A percentile compares a stretch with the other conserved stretches of the same genome.
Evolutionary conservation across 2,888 invertebrate genomes (phyloP).

Genomic region (Agriopis leucophaearia): DNA sequence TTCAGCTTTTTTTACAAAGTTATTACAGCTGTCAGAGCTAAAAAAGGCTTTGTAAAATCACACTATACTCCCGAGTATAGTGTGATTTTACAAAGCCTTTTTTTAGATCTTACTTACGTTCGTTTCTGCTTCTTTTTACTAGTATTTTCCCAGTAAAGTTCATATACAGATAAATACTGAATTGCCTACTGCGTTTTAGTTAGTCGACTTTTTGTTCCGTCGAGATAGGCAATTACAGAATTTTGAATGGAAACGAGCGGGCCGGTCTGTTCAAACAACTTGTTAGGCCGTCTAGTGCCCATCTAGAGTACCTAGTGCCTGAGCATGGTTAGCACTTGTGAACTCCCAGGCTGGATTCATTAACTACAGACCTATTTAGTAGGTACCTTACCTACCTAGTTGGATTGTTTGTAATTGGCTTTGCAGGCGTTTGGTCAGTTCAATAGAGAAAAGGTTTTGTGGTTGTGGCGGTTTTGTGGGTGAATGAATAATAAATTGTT

Average conservation of each 20-base stretch:
- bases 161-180: neutral
- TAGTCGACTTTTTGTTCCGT: constrained; percentile 59
- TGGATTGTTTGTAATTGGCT: neutral
- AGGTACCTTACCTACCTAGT: neutral
- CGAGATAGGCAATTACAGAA: constrained; percentile 64
- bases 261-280: constrained; percentile 61
- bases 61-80: too few relatives aligned
- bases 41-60: too few relatives aligned
- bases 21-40: too few relatives aligned
- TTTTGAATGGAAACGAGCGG: constrained; percentile 57
- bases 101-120: too few relatives aligned
- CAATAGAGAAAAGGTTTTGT: too few relatives aligned
- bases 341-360: constrained; percentile 10
- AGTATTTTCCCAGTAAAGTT: too few relatives aligned
- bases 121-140: too few relatives aligned
- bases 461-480: too few relatives aligned
- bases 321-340: constrained; percentile 33
- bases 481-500: too few relatives aligned
- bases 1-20: too few relatives aligned
- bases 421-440: too few relatives aligned
- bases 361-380: constrained; percentile 12
- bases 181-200: constrained; percentile 43
- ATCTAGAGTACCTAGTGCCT: constrained; percentile 15
- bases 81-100: too few relatives aligned
- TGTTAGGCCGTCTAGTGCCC: constrained; percentile 47